Evolutionary conservation across 2,113 vertebrate species (phyloP).

Genomic region (Burhinus bistriatus): DNA sequence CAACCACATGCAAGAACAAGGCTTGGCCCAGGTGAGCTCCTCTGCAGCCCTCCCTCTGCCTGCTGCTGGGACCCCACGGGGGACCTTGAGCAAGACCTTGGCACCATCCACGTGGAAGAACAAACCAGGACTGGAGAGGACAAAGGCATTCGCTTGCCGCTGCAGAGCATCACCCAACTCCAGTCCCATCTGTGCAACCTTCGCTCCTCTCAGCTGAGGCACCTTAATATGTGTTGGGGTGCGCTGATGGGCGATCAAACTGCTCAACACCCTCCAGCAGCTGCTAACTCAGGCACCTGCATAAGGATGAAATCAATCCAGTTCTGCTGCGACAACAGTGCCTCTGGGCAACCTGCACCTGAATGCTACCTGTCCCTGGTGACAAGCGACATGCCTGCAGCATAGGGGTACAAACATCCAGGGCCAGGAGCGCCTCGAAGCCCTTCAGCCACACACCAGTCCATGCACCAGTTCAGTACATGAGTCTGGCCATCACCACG

Average conservation of each 20-base stretch:
- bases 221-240: rapidly evolving
- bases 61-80: not conserved
- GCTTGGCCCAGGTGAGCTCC: not conserved
- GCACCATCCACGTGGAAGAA: rapidly evolving
- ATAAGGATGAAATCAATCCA: not conserved
- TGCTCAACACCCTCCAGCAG: not conserved
- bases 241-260: not conserved
- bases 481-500: rapidly evolving
- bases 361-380: not conserved
- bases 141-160: rapidly evolving
- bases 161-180: not conserved
- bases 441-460: not conserved
- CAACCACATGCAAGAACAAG: not conserved
- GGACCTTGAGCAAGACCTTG: rapidly evolving
- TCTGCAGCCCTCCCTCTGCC: rapidly evolving
- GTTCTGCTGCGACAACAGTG: not conserved
- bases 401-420: rapidly evolving
- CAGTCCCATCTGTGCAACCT: not conserved
- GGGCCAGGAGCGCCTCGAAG: not conserved
- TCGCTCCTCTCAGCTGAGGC: rapidly evolving
- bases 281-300: not conserved
- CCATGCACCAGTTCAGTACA: rapidly evolving
- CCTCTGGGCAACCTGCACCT: not conserved
- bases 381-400: not conserved
- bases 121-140: not conserved